These are phyloP conservation scores for Malurus cyaneus DNA, from an alignment of 2,113 vertebrate genomes.

Conservation along the genomic window DNA sequence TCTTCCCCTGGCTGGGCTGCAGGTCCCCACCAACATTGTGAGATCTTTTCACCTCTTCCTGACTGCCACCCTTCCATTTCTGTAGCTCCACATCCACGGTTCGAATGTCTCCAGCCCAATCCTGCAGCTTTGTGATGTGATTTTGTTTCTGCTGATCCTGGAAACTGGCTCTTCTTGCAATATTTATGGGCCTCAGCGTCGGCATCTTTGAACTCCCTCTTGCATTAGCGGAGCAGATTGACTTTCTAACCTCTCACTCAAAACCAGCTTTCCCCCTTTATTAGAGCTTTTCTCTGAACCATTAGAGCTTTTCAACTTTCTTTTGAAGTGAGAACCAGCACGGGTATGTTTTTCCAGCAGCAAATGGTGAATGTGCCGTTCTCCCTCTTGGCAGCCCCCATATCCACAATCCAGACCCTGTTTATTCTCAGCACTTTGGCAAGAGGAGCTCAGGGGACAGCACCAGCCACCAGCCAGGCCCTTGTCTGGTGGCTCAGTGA, in stretches of 20 bases:
- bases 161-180: background rate
- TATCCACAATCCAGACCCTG: background rate
- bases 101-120: background rate
- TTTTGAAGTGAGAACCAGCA: conserved; percentile 14
- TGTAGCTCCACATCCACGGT: background rate
- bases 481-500: background rate
- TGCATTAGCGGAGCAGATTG: background rate
- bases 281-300: background rate
- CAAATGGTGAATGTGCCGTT: background rate
- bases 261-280: background rate
- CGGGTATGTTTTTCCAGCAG: background rate
- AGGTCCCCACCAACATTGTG: accelerated
- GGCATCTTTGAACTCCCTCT: background rate
- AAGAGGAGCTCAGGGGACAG: background rate
- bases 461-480: background rate
- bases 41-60: accelerated
- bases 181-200: accelerated
- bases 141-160: background rate
- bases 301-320: conserved; percentile 6
- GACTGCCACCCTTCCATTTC: background rate
- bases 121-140: background rate
- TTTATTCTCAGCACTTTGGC: background rate
- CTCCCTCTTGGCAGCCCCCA: background rate
- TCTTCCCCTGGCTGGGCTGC: background rate
- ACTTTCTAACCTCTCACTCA: conserved; percentile 11